A percentile compares a stretch with the other conserved stretches of the same genome.
Evolutionary conservation across 2,888 invertebrate species (phyloP).

Genomic region (Catocala nupta): DNA sequence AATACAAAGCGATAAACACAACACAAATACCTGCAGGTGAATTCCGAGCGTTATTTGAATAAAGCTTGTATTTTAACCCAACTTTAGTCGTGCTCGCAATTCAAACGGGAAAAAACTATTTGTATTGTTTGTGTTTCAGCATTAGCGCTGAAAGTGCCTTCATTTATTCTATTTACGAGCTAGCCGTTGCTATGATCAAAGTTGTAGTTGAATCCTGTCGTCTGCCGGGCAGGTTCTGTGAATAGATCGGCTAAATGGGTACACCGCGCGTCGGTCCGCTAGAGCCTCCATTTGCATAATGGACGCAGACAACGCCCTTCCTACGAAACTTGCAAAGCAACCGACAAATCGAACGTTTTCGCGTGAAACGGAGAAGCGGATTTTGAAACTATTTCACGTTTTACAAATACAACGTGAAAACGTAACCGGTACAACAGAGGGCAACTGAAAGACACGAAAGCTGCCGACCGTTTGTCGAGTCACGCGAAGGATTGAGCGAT

Average conservation of each 20-base stretch:
- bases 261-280: constrained; percentile 50
- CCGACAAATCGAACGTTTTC: constrained; percentile 63
- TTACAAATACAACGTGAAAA: constrained; percentile 59
- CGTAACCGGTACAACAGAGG: constrained; percentile 48
- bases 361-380: constrained; percentile 54
- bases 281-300: constrained; percentile 81
- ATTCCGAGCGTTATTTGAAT: constrained; percentile 39
- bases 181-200: constrained; percentile 54
- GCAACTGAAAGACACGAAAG: constrained; percentile 62
- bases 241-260: constrained; percentile 80
- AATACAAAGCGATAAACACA: constrained; percentile 39
- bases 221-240: constrained; percentile 61
- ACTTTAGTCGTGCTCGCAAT: constrained; percentile 36
- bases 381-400: constrained; percentile 68
- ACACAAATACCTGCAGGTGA: constrained; percentile 38
- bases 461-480: constrained; percentile 62
- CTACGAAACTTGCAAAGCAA: constrained; percentile 64
- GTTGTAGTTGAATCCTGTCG: constrained; percentile 60
- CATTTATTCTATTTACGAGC: constrained; percentile 56
- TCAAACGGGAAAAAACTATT: constrained; percentile 37
- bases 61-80: constrained; percentile 38
- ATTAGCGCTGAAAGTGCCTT: constrained; percentile 48
- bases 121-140: constrained; percentile 47
- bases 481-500: constrained; percentile 76
- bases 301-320: constrained; percentile 70